Conservation (phyloP, 2,888 invertebrate genomes). For the Archips xylosteana region DNA sequence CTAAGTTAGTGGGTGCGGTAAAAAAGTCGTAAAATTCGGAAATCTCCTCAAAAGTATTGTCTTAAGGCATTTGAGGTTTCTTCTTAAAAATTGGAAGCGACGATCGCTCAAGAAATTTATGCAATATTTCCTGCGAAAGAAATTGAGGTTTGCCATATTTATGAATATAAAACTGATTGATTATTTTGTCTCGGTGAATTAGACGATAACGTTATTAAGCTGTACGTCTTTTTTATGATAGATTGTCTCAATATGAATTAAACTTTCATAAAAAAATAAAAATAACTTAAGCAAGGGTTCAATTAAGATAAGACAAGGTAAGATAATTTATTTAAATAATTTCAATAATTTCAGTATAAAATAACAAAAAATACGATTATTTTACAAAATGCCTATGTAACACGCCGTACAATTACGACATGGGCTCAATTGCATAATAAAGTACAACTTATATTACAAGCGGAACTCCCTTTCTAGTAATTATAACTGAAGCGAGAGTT, state of each 20-base stretch:
- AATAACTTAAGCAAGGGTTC: no score
- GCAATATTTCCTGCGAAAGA: constrained; percentile 7
- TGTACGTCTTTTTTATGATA: background rate
- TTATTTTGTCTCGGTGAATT: background rate
- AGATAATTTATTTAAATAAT: no score
- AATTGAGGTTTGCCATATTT: constrained; percentile 27
- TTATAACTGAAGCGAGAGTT: no score
- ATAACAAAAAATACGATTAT: no score
- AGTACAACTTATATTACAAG: no score
- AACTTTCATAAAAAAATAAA: background rate
- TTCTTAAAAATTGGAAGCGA: constrained; percentile 24
- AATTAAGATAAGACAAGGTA: no score
- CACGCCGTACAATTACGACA: no score
- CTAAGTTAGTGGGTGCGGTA: constrained; percentile 26
- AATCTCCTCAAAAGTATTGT: constrained; percentile 28
- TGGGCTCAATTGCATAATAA: no score
- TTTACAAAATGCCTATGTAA: no score
- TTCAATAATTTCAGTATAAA: no score
- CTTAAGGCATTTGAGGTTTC: constrained; percentile 8
- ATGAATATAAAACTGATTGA: constrained; percentile 28
- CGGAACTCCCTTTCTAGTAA: no score
- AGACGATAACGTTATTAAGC: background rate
- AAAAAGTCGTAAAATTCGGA: constrained; percentile 30
- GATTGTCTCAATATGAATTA: background rate
- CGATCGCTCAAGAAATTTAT: constrained; percentile 28